Evolutionary conservation across 2,113 vertebrate species (phyloP).

Genomic region (Myiagra hebetior): DNA sequence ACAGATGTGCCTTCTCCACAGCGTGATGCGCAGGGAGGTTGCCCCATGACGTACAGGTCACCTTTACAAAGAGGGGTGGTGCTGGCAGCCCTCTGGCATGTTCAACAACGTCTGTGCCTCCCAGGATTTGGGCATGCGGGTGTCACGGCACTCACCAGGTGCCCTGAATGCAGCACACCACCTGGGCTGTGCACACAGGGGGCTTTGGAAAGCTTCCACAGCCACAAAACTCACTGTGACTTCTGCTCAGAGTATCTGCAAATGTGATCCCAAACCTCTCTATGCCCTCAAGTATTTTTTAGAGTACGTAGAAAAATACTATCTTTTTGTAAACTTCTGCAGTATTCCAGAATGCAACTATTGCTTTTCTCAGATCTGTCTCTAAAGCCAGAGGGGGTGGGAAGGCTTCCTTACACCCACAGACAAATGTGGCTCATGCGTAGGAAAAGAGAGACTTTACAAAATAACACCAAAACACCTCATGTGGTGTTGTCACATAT

Average conservation of each 20-base stretch:
- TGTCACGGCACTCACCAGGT: neutral
- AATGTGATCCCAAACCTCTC: neutral
- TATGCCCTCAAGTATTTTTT: neutral
- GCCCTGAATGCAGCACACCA: fast-evolving
- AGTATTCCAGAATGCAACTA: neutral
- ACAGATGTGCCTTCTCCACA: neutral
- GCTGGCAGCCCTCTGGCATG: neutral
- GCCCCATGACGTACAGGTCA: neutral
- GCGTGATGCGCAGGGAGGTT: neutral
- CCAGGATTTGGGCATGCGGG: neutral
- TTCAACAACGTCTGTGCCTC: fast-evolving
- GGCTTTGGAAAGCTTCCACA: neutral
- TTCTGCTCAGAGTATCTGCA: neutral
- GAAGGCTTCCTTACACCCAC: neutral
- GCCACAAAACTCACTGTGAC: neutral
- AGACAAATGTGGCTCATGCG: neutral
- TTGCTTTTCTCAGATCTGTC: neutral
- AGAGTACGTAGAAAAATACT: neutral
- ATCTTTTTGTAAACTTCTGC: neutral
- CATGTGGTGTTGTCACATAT: conserved; percentile 27
- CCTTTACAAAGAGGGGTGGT: neutral
- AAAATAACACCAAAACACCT: conserved; percentile 43
- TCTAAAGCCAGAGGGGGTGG: neutral
- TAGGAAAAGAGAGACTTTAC: conserved; percentile 40
- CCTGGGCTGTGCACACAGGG: neutral